Conservation (phyloP, 2,113 vertebrate species). For the Uropsilus gracilis region DNA sequence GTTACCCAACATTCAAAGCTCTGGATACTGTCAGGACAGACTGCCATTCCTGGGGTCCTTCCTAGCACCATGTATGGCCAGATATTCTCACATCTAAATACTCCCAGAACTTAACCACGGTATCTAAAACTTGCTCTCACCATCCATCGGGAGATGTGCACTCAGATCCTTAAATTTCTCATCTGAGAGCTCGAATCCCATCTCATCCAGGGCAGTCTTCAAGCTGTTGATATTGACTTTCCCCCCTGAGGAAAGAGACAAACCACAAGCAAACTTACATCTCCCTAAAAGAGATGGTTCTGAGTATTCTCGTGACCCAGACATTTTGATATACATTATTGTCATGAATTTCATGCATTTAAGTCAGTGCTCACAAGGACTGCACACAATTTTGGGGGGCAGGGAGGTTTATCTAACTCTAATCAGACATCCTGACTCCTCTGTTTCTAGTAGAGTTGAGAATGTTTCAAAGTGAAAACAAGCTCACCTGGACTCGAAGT, state of each 20-base stretch:
- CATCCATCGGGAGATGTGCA: background rate
- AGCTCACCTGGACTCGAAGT: background rate
- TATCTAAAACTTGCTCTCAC: conserved; percentile 38
- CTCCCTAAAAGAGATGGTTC: background rate
- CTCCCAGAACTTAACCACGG: background rate
- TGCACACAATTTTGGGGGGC: background rate
- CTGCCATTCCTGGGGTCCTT: background rate
- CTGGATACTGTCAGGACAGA: background rate
- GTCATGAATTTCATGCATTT: background rate
- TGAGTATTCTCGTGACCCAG: too few species aligned
- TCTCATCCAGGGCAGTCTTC: conserved; percentile 15
- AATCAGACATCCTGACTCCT: background rate
- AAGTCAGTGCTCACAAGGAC: background rate
- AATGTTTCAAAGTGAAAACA: background rate
- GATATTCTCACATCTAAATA: background rate
- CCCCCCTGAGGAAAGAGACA: conserved; percentile 47
- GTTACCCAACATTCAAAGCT: background rate
- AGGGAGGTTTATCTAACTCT: background rate
- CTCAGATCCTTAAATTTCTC: conserved; percentile 23
- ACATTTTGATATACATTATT: too few species aligned
- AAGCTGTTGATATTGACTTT: conserved; percentile 27
- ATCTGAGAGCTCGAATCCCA: conserved; percentile 34
- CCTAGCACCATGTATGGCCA: too few species aligned
- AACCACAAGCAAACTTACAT: background rate
- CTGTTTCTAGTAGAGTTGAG: background rate